phyloP scores from a whole-genome alignment of 2,797 vertebrate species.

The Rhynchonycteris naso region DNA sequence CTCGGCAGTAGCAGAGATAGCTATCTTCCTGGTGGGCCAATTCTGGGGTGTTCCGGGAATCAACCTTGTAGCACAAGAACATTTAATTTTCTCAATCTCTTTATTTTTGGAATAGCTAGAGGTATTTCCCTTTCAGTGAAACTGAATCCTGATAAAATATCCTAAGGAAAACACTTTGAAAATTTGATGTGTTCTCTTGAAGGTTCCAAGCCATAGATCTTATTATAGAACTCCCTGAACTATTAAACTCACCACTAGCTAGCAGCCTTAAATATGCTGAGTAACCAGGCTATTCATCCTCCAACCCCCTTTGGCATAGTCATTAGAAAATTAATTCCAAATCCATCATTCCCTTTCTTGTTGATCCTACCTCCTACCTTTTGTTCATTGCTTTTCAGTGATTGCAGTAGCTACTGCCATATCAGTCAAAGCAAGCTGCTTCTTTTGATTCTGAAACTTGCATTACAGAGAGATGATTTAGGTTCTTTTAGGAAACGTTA shows the following conservation, averaged over 20 bases:
- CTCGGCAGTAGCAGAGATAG: background rate
- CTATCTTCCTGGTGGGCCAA: background rate
- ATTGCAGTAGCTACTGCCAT: background rate
- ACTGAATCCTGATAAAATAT: conserved; percentile 2
- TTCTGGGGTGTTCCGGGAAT: background rate
- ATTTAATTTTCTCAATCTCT: background rate
- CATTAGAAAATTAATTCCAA: background rate
- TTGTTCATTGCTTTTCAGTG: background rate
- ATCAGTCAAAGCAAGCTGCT: background rate
- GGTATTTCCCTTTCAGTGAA: background rate
- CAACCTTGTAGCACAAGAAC: background rate
- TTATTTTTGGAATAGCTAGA: conserved; percentile 30
- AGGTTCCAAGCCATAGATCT: conserved; percentile 1
- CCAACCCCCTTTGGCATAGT: background rate
- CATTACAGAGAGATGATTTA: background rate
- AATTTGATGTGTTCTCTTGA: background rate
- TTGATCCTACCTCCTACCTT: background rate
- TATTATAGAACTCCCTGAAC: background rate
- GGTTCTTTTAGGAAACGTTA: background rate
- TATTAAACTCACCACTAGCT: background rate
- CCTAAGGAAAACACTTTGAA: conserved; percentile 14
- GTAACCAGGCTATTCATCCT: background rate
- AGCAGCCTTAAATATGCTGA: background rate
- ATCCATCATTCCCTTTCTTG: background rate
- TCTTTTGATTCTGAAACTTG: background rate